Base-by-base conservation (phyloP, 2,113 vertebrate genomes). In the Limnothrissa miodon region DNA sequence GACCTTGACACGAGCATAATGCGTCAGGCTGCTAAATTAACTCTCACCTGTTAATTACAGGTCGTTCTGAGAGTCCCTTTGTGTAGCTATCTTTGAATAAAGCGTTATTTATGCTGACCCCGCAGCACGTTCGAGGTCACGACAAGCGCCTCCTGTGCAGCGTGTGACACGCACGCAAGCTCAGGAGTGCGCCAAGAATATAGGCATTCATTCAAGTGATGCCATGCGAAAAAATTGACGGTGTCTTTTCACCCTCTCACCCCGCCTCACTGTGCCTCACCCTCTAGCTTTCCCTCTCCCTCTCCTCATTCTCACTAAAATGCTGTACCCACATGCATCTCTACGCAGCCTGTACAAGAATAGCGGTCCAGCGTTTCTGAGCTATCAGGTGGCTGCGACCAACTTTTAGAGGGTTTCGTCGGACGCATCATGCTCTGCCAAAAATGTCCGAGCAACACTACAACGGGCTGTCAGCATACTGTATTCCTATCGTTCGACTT, bases 321-420 rank as follows among this genome's bases (percentile, higher is more conserved):
- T 81, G 83, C 87, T 59, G 83, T 80, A 83, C 70, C 89, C 87
- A 89, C 88, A n/a, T n/a, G n/a, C n/a, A n/a, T 70, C 53, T 81
- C 74, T 83, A 70, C 80, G 80, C 81, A 79, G 80, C 62, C 84
- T 53, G 45, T 81, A 53, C 53, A 80, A 85, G 82, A 83, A 82
- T 82, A 83, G 46, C 82, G 83, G 81, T 74, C 88, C 89, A 85
- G 86, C 80, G 48, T 86, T 80, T 84, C 87, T 59, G 88, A 83
- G 85, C 86, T 74, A 85, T 88, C 92, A 90, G 90, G 89, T 90
- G 90, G 84, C 87, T 89, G 89, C 33, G 82, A 87, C 85, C 84
- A 88, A 89, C 84, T 92, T 83, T 53, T 81, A 85, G 83, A 44
- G 48, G 53, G 88, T 80, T 81, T 86, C 86, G 51, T 78, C 33